phyloP scores from a whole-genome alignment of 1,140 invertebrate genomes.

The Euura saliciscinereae region DNA sequence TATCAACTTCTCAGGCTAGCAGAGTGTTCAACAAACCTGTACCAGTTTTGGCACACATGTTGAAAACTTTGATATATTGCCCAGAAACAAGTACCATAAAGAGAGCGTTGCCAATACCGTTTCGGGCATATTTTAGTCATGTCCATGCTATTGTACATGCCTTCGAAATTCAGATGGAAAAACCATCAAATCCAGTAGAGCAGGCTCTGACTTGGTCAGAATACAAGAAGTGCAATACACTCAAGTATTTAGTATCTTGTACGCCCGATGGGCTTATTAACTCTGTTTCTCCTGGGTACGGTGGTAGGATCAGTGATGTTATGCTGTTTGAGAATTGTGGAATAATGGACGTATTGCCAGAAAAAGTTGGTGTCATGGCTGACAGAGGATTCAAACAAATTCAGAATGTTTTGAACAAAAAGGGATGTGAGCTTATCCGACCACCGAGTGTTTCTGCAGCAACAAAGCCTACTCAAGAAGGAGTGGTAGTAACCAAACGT shows the following conservation, averaged over 20 bases:
- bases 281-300: constrained; percentile 51
- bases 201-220: constrained; percentile 57
- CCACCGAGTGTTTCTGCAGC: constrained; percentile 49
- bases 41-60: constrained; percentile 15
- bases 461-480: constrained; percentile 42
- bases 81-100: constrained; percentile 9
- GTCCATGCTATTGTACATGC: constrained; percentile 47
- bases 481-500: constrained; percentile 40
- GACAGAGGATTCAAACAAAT: constrained; percentile 48
- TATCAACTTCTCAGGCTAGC: constrained; percentile 16
- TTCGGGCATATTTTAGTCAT: constrained; percentile 37
- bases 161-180: constrained; percentile 53
- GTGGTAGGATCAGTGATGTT: constrained; percentile 45
- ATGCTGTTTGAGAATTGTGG: constrained; percentile 44
- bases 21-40: constrained; percentile 19
- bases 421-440: constrained; percentile 24
- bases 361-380: constrained; percentile 36
- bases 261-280: constrained; percentile 54
- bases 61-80: constrained; percentile 23
- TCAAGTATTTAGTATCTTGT: constrained; percentile 57
- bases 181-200: constrained; percentile 45
- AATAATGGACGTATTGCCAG: constrained; percentile 39
- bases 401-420: constrained; percentile 30
- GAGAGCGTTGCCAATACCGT: constrained; percentile 5
- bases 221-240: constrained; percentile 57